Evolutionary conservation across 2,888 invertebrate species (phyloP).

Genomic region (Leptinotarsa peninsularis): DNA sequence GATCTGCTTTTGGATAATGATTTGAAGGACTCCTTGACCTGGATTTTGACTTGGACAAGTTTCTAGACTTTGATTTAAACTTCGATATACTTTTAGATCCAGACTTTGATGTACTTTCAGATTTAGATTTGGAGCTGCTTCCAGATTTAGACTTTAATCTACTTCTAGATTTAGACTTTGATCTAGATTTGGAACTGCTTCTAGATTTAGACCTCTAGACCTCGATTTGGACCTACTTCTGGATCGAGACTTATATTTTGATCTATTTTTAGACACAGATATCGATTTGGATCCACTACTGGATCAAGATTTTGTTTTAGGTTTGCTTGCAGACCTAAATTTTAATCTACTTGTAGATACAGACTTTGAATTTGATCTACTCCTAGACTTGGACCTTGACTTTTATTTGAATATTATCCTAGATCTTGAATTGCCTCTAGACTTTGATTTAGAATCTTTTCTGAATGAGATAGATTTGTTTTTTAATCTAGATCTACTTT

Average conservation of each 20-base stretch:
- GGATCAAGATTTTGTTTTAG: constrained; percentile 51
- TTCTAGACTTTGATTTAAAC: constrained; percentile 46
- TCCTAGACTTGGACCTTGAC: constrained; percentile 42
- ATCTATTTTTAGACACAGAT: constrained; percentile 38
- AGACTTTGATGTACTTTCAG: constrained; percentile 44
- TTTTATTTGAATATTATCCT: background rate
- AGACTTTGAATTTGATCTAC: constrained; percentile 56
- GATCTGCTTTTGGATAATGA: constrained; percentile 48
- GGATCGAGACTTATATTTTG: constrained; percentile 36
- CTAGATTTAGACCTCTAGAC: constrained; percentile 40
- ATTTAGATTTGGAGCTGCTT: constrained; percentile 50
- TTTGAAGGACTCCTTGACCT: constrained; percentile 47
- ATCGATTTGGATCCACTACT: constrained; percentile 45
- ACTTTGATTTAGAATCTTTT: background rate
- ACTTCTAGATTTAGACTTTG: constrained; percentile 39
- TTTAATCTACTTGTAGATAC: background rate
- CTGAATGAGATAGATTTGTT: constrained; percentile 41
- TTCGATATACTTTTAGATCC: constrained; percentile 41
- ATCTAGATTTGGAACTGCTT: constrained; percentile 48
- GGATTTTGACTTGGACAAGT: constrained; percentile 49
- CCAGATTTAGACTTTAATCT: constrained; percentile 45
- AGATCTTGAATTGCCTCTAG: background rate
- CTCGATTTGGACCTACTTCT: constrained; percentile 45
- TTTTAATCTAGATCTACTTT: constrained; percentile 49
- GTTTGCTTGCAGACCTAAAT: constrained; percentile 42